phyloP scores from a whole-genome alignment of 2,888 invertebrate genomes.

The Odontothrips loti region DNA sequence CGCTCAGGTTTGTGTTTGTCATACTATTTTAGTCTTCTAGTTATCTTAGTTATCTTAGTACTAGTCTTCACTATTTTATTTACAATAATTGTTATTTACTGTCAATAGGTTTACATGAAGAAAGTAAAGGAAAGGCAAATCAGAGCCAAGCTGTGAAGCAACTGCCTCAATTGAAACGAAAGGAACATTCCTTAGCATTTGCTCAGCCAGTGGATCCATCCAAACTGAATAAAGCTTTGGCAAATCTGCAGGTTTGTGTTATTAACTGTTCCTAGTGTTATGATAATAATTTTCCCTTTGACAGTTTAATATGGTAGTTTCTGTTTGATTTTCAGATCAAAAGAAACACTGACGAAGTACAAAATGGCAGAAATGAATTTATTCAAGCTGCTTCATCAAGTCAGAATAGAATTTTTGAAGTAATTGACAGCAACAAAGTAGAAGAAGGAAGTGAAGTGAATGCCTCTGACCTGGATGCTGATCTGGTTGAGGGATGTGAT shows the following conservation, averaged over 20 bases:
- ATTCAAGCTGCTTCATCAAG: neutral
- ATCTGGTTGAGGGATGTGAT: neutral
- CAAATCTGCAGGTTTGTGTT: conserved; percentile 53
- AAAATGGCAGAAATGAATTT: neutral
- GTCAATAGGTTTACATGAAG: neutral
- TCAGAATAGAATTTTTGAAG: neutral
- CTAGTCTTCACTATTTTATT: no score
- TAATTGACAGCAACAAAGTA: conserved; percentile 34
- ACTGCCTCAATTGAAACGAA: neutral
- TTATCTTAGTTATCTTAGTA: no score
- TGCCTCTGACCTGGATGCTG: neutral
- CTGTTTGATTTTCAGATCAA: neutral
- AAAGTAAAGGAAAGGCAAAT: neutral
- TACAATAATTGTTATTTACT: no score
- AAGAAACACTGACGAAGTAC: neutral
- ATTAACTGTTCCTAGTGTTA: conserved; percentile 32
- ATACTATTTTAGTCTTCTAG: neutral
- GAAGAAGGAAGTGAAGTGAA: conserved; percentile 25
- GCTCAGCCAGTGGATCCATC: conserved; percentile 49
- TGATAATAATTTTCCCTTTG: neutral
- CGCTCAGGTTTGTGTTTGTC: neutral
- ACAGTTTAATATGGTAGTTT: neutral
- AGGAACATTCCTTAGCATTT: conserved; percentile 41
- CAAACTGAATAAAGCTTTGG: conserved; percentile 55
- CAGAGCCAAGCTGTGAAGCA: no score